phyloP scores from a whole-genome alignment of 2,888 invertebrate species.

The Lepidochitona cinerea region DNA sequence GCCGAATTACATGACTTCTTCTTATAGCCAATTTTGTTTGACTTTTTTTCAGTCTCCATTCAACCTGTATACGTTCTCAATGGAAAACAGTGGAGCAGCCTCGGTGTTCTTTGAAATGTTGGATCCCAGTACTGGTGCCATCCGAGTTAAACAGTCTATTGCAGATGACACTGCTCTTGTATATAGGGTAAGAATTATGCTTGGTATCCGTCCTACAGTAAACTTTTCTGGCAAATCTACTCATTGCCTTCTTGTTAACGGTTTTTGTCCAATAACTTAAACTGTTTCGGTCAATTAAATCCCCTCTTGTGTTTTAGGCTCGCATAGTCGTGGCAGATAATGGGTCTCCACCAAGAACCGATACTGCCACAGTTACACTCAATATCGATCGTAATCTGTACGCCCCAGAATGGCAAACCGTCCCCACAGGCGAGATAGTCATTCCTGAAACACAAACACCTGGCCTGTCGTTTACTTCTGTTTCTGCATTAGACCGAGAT shows the following conservation, averaged over 20 bases:
- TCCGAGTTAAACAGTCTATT: constrained; percentile 25
- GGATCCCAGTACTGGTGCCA: constrained; percentile 31
- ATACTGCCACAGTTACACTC: constrained; percentile 38
- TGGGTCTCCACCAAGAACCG: constrained; percentile 43
- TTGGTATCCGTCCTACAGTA: no score
- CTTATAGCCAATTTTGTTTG: no score
- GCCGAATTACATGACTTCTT: no score
- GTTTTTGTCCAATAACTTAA: no score
- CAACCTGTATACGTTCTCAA: constrained; percentile 5
- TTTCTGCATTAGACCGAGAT: constrained; percentile 41
- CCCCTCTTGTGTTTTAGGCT: background rate
- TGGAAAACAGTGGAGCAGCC: background rate
- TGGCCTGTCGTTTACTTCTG: constrained; percentile 34
- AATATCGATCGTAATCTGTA: constrained; percentile 39
- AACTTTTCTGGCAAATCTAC: no score
- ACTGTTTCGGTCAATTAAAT: no score
- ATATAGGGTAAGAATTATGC: constrained; percentile 14
- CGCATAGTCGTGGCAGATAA: constrained; percentile 43
- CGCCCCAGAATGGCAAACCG: constrained; percentile 24
- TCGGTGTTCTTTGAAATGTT: constrained; percentile 18
- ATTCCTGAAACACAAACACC: constrained; percentile 28
- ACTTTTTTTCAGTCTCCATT: constrained; percentile 30
- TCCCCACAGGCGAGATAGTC: background rate
- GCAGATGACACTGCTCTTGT: constrained; percentile 12
- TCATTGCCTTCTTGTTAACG: no score